These are phyloP conservation scores for Aptenodytes patagonicus DNA, from an alignment of 2,113 vertebrate genomes.

Conservation along the genomic window DNA sequence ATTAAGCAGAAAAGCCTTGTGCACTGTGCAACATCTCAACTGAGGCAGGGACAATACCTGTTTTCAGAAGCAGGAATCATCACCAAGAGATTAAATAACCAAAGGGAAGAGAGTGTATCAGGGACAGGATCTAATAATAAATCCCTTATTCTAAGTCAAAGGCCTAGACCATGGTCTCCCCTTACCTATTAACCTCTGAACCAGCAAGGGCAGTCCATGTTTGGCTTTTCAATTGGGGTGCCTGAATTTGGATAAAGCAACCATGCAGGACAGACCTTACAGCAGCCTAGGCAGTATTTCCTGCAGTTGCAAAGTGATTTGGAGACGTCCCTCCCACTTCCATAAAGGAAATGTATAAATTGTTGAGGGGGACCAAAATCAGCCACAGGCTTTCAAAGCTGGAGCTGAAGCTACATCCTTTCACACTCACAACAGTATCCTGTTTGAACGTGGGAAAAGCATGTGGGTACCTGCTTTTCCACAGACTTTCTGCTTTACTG, in stretches of 20 bases:
- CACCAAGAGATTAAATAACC: background rate
- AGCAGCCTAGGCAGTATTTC: background rate
- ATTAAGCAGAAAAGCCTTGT: background rate
- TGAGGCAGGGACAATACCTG: background rate
- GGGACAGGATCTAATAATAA: background rate
- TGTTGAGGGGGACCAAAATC: background rate
- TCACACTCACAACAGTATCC: background rate
- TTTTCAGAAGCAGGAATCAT: background rate
- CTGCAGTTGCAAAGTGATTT: background rate
- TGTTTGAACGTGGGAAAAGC: background rate
- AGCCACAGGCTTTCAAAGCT: background rate
- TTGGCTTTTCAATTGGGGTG: background rate
- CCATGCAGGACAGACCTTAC: background rate
- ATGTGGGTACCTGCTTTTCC: background rate
- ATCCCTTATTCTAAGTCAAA: background rate
- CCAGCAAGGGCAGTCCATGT: background rate
- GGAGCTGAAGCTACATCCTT: background rate
- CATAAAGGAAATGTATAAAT: background rate
- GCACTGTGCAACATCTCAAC: background rate
- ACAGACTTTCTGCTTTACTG: background rate
- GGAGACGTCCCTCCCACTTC: background rate
- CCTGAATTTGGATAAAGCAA: background rate
- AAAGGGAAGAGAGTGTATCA: background rate
- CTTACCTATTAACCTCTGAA: background rate
- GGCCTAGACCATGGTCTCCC: background rate